Evolutionary conservation across 2,888 invertebrate genomes (phyloP).

Genomic region (Flexamia atlantica): DNA sequence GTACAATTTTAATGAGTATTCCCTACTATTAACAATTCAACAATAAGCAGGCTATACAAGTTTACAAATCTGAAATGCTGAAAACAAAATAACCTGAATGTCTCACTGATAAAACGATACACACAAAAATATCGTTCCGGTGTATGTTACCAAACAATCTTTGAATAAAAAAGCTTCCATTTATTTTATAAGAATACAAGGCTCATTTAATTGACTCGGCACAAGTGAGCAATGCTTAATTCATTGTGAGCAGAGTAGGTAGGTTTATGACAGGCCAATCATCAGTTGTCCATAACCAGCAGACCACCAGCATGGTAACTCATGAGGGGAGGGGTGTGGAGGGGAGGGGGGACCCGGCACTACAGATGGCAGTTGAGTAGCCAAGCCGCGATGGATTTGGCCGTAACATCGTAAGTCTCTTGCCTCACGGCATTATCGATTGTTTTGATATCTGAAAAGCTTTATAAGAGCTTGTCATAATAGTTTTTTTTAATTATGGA

Average conservation of each 20-base stretch:
- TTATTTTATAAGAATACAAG: not conserved
- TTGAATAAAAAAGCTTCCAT: too few relatives aligned
- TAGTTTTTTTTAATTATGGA: too few relatives aligned
- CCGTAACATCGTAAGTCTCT: constrained; percentile 21
- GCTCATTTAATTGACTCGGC: not conserved
- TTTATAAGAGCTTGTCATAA: too few relatives aligned
- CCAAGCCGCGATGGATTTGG: constrained; percentile 33
- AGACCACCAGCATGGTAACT: not conserved
- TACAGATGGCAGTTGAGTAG: constrained; percentile 12
- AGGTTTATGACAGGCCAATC: constrained; percentile 22
- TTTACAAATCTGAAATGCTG: too few relatives aligned
- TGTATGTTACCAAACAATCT: too few relatives aligned
- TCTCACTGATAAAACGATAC: too few relatives aligned
- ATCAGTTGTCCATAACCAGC: not conserved
- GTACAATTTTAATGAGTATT: too few relatives aligned
- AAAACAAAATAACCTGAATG: too few relatives aligned
- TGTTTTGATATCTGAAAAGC: too few relatives aligned
- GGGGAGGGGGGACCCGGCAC: not conserved
- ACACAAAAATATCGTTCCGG: too few relatives aligned
- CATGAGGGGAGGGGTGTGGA: not conserved
- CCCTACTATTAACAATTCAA: too few relatives aligned
- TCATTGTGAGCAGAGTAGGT: constrained; percentile 26
- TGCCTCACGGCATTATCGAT: not conserved
- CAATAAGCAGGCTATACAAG: too few relatives aligned
- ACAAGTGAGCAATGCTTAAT: not conserved